Conservation (phyloP, 2,888 invertebrate genomes). For the Calliphora vomitoria region DNA sequence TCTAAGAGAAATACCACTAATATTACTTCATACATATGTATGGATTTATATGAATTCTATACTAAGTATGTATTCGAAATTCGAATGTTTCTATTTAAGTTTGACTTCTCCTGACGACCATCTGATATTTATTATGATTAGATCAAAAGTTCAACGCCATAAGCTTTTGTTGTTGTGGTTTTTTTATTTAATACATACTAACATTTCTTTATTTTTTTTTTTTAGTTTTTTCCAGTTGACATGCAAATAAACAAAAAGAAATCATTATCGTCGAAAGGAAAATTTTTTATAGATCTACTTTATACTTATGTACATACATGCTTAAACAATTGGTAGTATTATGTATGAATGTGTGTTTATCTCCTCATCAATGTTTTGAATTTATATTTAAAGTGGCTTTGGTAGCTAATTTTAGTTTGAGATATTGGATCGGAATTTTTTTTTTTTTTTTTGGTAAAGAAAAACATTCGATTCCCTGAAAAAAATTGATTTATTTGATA, state of each 20-base stretch:
- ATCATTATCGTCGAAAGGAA: slow-evolving; percentile 4
- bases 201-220: not conserved
- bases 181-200: not conserved
- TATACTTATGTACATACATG: not conserved
- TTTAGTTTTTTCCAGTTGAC: not conserved
- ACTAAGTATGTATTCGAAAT: not conserved
- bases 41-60: too few species aligned
- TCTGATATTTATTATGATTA: slow-evolving; percentile 32
- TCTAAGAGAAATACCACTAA: not conserved
- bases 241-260: slow-evolving; percentile 12
- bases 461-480: slow-evolving; percentile 16
- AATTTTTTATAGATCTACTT: slow-evolving; percentile 14
- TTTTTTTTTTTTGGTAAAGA: not conserved
- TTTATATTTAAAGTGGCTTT: slow-evolving; percentile 24
- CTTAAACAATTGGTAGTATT: not conserved
- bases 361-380: slow-evolving; percentile 17
- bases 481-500: slow-evolving; percentile 13
- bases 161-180: not conserved
- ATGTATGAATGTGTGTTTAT: slow-evolving; percentile 6
- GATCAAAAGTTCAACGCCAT: slow-evolving; percentile 58
- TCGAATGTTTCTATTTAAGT: not conserved
- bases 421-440: slow-evolving; percentile 7
- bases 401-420: slow-evolving; percentile 8
- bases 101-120: not conserved
- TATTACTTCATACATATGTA: not conserved